A percentile compares a stretch with the other conserved stretches of the same genome.
phyloP scores from a whole-genome alignment of 2,113 vertebrate species.

The Mesocricetus auratus region DNA sequence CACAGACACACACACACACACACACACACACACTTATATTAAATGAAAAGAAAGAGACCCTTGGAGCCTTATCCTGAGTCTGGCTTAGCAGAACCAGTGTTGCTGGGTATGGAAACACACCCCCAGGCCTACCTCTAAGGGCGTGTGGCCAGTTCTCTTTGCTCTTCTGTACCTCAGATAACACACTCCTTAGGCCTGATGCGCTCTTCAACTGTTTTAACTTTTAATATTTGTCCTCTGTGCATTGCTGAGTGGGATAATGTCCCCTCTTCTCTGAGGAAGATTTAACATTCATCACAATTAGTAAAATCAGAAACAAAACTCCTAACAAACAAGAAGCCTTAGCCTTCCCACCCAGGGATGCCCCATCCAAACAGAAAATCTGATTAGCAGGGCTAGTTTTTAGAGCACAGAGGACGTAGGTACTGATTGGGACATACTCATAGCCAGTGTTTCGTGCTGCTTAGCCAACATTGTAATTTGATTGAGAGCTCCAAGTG shows the following conservation, averaged over 20 bases:
- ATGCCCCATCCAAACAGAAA: not conserved
- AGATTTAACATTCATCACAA: not conserved
- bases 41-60: not conserved
- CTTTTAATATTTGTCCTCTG: not conserved
- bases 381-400: not conserved
- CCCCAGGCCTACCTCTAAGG: accelerated
- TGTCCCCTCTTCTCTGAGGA: not conserved
- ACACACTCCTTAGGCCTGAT: accelerated
- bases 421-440: accelerated
- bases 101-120: not conserved
- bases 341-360: not conserved
- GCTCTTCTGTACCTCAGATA: accelerated
- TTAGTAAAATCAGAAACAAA: not conserved
- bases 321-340: not conserved
- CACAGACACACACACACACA: not conserved
- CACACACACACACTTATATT: not conserved
- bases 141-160: accelerated
- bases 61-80: accelerated
- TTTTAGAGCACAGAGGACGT: not conserved
- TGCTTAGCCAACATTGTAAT: not conserved
- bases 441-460: too few relatives aligned
- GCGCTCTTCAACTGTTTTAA: accelerated
- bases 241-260: not conserved
- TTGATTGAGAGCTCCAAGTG: not conserved
- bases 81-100: not conserved